Conservation (phyloP, 92 coral and sea anemone genomes). For the Bergia sp. region DNA sequence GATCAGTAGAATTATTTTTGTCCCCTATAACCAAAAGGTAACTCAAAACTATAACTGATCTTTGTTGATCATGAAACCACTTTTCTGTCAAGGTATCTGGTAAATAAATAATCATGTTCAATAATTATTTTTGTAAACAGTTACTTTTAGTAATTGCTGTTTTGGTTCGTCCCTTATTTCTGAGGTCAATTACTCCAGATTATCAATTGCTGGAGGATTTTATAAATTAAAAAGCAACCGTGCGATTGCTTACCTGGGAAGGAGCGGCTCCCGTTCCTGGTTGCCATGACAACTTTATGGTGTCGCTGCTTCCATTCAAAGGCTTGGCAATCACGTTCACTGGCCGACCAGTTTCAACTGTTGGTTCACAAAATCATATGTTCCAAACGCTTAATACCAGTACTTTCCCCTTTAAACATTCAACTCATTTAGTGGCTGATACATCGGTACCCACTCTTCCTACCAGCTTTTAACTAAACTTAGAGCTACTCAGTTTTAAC, state of each 20-base stretch:
- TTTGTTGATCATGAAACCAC: no score
- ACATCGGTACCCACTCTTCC: no score
- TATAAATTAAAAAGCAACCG: neutral
- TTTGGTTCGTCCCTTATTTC: neutral
- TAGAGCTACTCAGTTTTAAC: no score
- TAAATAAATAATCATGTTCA: no score
- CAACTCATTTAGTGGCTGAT: no score
- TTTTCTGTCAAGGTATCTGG: no score
- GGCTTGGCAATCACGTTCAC: neutral
- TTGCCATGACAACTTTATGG: constrained; percentile 3
- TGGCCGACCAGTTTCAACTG: constrained; percentile 16
- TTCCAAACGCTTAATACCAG: neutral
- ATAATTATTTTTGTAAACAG: no score
- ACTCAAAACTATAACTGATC: no score
- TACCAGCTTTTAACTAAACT: no score
- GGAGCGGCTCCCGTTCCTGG: neutral
- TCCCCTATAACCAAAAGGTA: no score
- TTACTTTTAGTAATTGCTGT: neutral
- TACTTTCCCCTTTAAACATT: no score
- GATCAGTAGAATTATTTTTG: neutral
- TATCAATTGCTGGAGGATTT: neutral
- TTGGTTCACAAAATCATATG: neutral
- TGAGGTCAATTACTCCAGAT: neutral
- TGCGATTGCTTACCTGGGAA: neutral
- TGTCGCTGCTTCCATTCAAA: neutral